phyloP scores from a whole-genome alignment of 2,113 vertebrate species.

The Otocyon megalotis region DNA sequence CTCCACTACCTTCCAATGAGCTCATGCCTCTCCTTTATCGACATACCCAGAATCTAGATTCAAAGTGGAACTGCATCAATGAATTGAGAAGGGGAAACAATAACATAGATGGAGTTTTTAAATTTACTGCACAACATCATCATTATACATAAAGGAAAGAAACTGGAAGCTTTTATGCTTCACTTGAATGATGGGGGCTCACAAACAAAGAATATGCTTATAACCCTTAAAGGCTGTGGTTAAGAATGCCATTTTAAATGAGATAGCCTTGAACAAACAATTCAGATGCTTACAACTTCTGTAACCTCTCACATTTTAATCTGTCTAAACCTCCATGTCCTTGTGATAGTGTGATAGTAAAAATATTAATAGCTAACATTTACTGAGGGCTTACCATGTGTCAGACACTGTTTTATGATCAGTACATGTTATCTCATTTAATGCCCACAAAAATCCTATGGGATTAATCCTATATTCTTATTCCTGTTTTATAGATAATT shows the following conservation, averaged over 20 bases:
- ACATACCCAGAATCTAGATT: background rate
- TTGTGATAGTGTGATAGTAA: background rate
- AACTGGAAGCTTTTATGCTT: background rate
- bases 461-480: background rate
- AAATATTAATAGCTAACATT: background rate
- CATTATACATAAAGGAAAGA: background rate
- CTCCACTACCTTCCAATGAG: background rate
- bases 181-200: background rate
- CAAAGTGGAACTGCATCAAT: background rate
- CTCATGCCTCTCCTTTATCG: background rate
- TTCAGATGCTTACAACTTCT: background rate
- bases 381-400: background rate
- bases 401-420: background rate
- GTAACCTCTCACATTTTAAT: background rate
- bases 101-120: background rate
- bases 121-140: background rate
- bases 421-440: background rate
- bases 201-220: background rate
- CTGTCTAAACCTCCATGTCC: background rate
- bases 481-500: background rate
- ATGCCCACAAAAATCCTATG: background rate
- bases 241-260: background rate
- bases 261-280: background rate
- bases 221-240: background rate
- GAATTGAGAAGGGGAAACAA: background rate